Evolutionary conservation across 2,113 vertebrate species (phyloP), one percentile per base, ranked within the genome.

Genomic region (Neolamprologus sp.): DNA sequence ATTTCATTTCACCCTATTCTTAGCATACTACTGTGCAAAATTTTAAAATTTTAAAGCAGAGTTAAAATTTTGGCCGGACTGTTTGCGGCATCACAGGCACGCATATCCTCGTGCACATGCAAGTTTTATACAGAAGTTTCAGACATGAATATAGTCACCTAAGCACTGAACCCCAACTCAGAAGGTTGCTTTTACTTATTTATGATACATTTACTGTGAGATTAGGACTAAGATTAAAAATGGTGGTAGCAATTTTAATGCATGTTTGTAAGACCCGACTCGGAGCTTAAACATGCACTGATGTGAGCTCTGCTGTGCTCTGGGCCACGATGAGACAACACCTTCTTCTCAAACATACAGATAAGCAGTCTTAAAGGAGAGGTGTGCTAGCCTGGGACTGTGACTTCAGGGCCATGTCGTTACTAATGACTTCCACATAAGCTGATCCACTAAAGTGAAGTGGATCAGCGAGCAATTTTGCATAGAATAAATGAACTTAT

Each of bases 311-410:
- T 45, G 45, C 1, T 6, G 49, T 23, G 16, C 60, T 5, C 8
- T 3, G 6, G 16, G 21, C 2, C 26, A 16, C 1, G 10, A 81
- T 14, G 78, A 85, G 68, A 53, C 65, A 11, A 73, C 87, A 12
- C 87, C 91, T 87, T 68, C 80, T 91, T 42, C 51, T 81, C 78
- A 92, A 91, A 93, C 84, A 89, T 9, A 37, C 45, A 30, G 10
- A 49, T 26, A 40, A 30, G 6, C 54, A 17, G 40, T 9, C 40
- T 73, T 47, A 28, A 73, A 49, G 42, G 6, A n/a, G 8, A 63
- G 54, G 81, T 19, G 68, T 45, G 28, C 4, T 79, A 78, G 17
- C 71, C 37, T 16, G 13, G 23, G 40, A 75, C 71, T 49, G 42
- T 12, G 71, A 28, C 68, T 26, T 42, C 23, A 49, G 2, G 68